phyloP scores from a whole-genome alignment of 2,113 vertebrate species.

The Macroglossus sobrinus region DNA sequence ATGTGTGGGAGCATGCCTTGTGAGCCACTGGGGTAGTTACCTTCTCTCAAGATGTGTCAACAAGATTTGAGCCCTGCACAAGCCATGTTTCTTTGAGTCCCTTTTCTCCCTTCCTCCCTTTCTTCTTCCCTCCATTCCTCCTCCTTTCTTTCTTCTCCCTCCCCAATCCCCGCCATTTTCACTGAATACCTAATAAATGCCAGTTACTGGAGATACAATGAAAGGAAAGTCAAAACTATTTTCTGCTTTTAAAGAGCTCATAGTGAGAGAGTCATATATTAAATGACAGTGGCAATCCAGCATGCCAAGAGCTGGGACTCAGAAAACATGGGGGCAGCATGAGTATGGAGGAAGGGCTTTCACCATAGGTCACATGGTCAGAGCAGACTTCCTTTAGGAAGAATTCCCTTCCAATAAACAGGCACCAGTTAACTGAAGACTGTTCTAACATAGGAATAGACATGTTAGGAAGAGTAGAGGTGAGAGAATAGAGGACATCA shows the following conservation, averaged over 20 bases:
- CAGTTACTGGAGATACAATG: not conserved
- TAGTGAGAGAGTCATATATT: not conserved
- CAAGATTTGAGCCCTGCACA: not conserved
- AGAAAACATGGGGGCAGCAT: not conserved
- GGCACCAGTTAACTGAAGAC: not conserved
- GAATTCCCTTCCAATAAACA: not conserved
- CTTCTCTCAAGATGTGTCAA: not conserved
- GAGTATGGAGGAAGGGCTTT: not conserved
- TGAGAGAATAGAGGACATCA: not conserved
- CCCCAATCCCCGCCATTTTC: not conserved
- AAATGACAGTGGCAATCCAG: not conserved
- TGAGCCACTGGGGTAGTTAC: not conserved
- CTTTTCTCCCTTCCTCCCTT: not conserved
- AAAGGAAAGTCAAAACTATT: not conserved
- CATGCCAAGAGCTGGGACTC: not conserved
- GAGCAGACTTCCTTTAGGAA: not conserved
- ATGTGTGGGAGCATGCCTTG: not conserved
- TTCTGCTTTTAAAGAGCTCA: not conserved
- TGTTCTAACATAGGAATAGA: not conserved
- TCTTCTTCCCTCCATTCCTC: not conserved
- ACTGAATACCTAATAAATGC: not conserved
- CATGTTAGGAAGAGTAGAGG: not conserved
- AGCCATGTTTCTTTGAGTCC: not conserved
- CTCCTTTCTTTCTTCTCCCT: not conserved
- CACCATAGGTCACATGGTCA: not conserved